Evolutionary conservation across 2,888 invertebrate species (phyloP).

Genomic region (Flabesymbios commensalis): DNA sequence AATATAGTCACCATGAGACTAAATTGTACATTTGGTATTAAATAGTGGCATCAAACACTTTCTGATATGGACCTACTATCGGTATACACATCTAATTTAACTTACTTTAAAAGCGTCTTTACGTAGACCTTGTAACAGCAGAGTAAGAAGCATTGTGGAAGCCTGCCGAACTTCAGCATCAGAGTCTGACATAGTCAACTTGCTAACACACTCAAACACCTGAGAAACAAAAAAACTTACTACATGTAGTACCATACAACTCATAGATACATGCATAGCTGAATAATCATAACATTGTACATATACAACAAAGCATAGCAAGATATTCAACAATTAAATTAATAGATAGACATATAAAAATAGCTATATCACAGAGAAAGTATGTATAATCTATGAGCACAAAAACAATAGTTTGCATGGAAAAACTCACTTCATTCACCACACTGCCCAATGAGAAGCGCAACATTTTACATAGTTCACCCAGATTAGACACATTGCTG

Average conservation of each 20-base stretch:
- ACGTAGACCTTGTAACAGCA: constrained; percentile 76
- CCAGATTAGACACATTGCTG: constrained; percentile 82
- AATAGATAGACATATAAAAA: not conserved
- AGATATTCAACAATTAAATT: not conserved
- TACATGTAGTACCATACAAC: too few species aligned
- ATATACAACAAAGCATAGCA: not conserved
- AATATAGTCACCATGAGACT: not conserved
- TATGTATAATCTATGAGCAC: not conserved
- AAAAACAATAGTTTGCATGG: not conserved
- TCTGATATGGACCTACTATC: too few species aligned
- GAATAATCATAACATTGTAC: not conserved
- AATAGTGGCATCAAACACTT: not conserved
- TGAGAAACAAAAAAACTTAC: constrained; percentile 55
- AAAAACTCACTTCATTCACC: constrained; percentile 69
- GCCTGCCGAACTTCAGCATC: constrained; percentile 77
- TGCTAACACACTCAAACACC: constrained; percentile 74
- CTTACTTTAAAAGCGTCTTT: constrained; percentile 68
- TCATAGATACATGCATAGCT: too few species aligned
- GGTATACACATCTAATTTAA: too few species aligned
- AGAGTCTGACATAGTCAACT: constrained; percentile 73
- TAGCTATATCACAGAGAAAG: not conserved
- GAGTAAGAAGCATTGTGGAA: constrained; percentile 76
- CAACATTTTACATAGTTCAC: constrained; percentile 77
- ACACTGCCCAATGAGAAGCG: constrained; percentile 75
- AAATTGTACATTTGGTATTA: not conserved